Base-by-base conservation (phyloP, 2,797 vertebrate genomes). In the Neosilurus mollespiculum region DNA sequence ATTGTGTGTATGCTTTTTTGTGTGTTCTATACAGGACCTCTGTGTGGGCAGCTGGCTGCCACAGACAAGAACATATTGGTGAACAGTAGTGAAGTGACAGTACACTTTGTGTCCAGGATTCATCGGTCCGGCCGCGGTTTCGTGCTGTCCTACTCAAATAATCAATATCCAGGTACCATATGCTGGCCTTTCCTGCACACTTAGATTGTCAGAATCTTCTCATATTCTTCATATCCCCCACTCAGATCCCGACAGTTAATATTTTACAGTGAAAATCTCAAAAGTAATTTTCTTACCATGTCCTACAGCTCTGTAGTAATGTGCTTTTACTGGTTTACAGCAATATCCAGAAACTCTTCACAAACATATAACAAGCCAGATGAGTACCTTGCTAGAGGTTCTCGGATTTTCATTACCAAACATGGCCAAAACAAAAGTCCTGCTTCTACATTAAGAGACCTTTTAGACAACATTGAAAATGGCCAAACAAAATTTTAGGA, bases 41-140 rank as follows among this genome's bases (percentile, higher is more conserved):
- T 96, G 84, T 97, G 96, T 84, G 94, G 95, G 81, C 93, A 91
- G 43, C 84, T 95, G 0, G 18, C 87, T 78, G 82, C 88, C 6
- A 30, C 89, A 3, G 43, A 89, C 83, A 91, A 79, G 10, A 94
- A 93, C 70, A 82, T 96, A 89, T 90, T 91, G 49, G 81, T 95
- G 5, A 91, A 90, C 86, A 94, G 93, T 90, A 95, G 93, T 78
- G 85, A 93, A 37, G 89, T 94, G 84, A 96, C 89, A 0, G 54
- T 97, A 87, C 92, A 87, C n/a, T 97, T 96, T 92, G 92, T 87
- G 88, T 95, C 95, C 3, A 93, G 92, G 16, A 91, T 90, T 14
- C 96, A 97, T 87, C 96, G 86, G 81, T 96, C 96, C 0, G 96
- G 96, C 65, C 93, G 96, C 62, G 96, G 96, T 10, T 95, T 97